Conservation (phyloP, 2,888 invertebrate species). For the Rhagonycha lutea region DNA sequence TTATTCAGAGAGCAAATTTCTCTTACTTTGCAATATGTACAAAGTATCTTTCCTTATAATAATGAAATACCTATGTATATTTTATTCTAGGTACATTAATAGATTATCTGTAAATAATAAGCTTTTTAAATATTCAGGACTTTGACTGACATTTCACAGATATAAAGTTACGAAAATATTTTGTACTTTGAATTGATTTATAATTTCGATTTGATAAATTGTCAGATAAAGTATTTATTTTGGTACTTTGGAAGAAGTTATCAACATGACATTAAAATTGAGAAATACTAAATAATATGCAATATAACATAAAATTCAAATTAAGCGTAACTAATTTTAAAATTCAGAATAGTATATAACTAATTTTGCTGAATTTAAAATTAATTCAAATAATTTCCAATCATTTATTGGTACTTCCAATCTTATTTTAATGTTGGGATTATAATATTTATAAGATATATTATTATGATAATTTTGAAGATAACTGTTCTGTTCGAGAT, state of each 20-base stretch:
- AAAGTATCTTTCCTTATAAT: no score
- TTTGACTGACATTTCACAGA: constrained; percentile 18
- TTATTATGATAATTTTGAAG: not conserved
- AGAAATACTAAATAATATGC: constrained; percentile 2
- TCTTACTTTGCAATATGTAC: not conserved
- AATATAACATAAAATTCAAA: constrained; percentile 13
- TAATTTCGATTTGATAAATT: constrained; percentile 3
- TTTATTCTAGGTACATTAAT: not conserved
- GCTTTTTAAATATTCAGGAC: not conserved
- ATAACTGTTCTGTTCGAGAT: not conserved
- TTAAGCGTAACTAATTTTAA: constrained; percentile 11
- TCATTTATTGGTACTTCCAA: not conserved
- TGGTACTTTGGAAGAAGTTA: constrained; percentile 6
- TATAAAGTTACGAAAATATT: constrained; percentile 16
- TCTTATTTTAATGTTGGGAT: not conserved
- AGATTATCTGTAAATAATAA: not conserved
- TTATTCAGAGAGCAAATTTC: constrained; percentile 19
- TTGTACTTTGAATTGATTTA: constrained; percentile 8
- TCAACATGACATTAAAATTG: constrained; percentile 12
- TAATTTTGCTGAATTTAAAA: not conserved
- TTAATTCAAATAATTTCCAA: not conserved
- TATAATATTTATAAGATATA: not conserved
- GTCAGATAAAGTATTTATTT: constrained; percentile 7
- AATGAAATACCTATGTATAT: not conserved
- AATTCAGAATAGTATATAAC: not conserved